phyloP scores from a whole-genome alignment of 2,888 invertebrate species.

The Ophraella communa region DNA sequence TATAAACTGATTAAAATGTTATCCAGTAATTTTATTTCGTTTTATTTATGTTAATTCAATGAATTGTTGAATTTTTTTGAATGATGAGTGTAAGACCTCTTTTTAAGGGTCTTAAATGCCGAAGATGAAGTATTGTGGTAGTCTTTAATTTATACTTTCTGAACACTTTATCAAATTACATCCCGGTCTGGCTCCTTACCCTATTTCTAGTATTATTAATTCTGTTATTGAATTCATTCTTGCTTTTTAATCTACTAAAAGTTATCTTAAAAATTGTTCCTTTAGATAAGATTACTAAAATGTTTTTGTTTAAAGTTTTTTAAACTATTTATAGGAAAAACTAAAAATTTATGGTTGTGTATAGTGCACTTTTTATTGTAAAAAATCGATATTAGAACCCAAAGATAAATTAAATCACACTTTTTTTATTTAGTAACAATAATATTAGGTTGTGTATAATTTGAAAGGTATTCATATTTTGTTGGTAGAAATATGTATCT shows the following conservation, averaged over 20 bases:
- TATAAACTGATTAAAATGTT: neutral
- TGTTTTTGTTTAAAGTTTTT: constrained; percentile 20
- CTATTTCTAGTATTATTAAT: no score
- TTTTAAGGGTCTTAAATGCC: no score
- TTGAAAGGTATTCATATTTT: constrained; percentile 25
- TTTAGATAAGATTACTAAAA: constrained; percentile 2
- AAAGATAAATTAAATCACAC: constrained; percentile 36
- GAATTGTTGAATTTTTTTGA: no score
- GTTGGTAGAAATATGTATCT: constrained; percentile 24
- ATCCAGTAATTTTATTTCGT: neutral
- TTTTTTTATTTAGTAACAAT: constrained; percentile 35
- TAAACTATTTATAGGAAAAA: constrained; percentile 25
- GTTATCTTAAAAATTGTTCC: no score
- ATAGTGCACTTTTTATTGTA: constrained; percentile 43
- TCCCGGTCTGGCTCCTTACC: no score
- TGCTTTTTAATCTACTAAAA: no score
- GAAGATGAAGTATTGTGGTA: no score
- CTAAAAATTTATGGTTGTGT: constrained; percentile 43
- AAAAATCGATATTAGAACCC: constrained; percentile 33
- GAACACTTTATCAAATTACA: no score
- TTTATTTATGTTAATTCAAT: neutral
- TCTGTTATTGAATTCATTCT: no score
- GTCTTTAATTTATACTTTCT: no score
- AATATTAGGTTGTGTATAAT: constrained; percentile 37
- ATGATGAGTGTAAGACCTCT: no score